These are phyloP conservation scores for Tokudaia muenninki DNA, from an alignment of 2,797 vertebrate species.

Conservation along the genomic window DNA sequence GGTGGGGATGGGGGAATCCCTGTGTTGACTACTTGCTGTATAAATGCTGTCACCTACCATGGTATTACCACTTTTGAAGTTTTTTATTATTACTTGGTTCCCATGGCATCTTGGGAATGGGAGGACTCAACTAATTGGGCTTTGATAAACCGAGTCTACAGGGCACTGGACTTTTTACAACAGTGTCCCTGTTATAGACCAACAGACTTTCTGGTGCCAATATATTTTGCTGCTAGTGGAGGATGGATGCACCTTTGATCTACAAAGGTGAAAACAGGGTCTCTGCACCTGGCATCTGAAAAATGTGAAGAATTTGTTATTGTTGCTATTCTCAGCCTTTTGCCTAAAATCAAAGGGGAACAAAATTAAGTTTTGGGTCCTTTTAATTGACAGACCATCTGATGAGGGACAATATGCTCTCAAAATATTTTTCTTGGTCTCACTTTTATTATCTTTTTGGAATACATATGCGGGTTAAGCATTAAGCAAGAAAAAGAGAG, in stretches of 20 bases:
- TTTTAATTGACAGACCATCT: background rate
- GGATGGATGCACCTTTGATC: background rate
- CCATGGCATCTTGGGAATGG: background rate
- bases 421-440: background rate
- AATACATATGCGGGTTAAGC: background rate
- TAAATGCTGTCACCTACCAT: background rate
- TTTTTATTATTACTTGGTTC: background rate
- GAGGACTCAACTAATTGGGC: background rate
- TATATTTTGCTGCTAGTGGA: background rate
- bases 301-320: background rate
- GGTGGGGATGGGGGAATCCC: too few relatives aligned
- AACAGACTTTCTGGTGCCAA: background rate
- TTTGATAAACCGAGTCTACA: background rate
- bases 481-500: background rate
- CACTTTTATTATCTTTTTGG: background rate
- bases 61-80: background rate
- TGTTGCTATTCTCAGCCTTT: background rate
- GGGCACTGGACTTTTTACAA: background rate
- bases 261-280: background rate
- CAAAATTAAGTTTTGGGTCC: background rate
- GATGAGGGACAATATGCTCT: background rate
- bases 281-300: background rate
- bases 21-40: background rate
- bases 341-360: background rate
- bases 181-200: background rate